Conservation (phyloP, 2,888 invertebrate species). For the Amblyjoppa proteus region DNA sequence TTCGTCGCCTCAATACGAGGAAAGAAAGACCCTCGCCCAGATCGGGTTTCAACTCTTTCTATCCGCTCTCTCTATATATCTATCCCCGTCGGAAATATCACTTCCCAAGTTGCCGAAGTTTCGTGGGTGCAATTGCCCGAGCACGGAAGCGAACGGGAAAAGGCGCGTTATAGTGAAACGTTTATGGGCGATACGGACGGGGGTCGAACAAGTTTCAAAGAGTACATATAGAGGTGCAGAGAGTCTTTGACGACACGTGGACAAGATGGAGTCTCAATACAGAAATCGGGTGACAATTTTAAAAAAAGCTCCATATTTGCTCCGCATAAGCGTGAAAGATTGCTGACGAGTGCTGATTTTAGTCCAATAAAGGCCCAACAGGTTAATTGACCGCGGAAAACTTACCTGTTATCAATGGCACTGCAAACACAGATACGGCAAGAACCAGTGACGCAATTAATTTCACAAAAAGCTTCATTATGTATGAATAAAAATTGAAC, state of each 20-base stretch:
- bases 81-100: conserved; percentile 60
- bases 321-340: not conserved
- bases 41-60: conserved; percentile 6
- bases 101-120: conserved; percentile 51
- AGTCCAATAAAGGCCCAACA: not conserved
- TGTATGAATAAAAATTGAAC: not conserved
- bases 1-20: conserved; percentile 32
- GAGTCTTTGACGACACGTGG: not conserved
- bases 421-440: not conserved
- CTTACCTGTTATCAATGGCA: not conserved
- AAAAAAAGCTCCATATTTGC: not conserved
- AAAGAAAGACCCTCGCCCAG: conserved; percentile 2
- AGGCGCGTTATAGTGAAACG: conserved; percentile 39
- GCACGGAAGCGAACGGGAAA: conserved; percentile 36
- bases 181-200: conserved; percentile 21
- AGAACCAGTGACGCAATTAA: not conserved
- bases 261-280: not conserved
- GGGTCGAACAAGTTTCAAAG: not conserved
- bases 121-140: conserved; percentile 37
- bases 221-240: not conserved
- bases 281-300: not conserved
- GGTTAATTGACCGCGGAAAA: not conserved
- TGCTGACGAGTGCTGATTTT: not conserved
- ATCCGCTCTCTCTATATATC: conserved; percentile 32
- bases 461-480: not conserved